Evolutionary conservation across 2,797 vertebrate genomes (phyloP).

Genomic region (Cossypha polioptera): DNA sequence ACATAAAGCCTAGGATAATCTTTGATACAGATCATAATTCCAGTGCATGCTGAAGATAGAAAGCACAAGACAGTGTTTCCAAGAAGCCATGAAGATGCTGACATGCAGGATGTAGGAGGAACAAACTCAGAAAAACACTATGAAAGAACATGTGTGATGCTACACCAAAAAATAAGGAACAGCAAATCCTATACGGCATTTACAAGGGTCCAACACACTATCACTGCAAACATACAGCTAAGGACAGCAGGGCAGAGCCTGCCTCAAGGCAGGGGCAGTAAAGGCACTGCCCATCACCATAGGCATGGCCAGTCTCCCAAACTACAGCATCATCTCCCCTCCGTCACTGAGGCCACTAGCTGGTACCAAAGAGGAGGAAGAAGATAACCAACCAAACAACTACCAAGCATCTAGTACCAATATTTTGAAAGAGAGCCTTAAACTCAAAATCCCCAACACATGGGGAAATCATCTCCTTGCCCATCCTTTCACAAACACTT

Average conservation of each 20-base stretch:
- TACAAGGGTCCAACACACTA: not conserved
- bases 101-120: not conserved
- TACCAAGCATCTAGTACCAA: not conserved
- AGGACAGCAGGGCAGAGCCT: not conserved
- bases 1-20: not conserved
- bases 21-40: not conserved
- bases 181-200: not conserved
- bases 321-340: not conserved
- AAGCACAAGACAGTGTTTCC: not conserved
- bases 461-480: not conserved
- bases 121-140: not conserved
- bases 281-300: not conserved
- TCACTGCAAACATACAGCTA: not conserved
- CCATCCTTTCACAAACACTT: not conserved
- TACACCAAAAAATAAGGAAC: not conserved
- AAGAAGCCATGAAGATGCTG: not conserved
- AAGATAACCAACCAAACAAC: conserved; percentile 1
- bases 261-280: not conserved
- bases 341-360: not conserved
- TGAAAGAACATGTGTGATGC: not conserved
- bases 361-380: not conserved
- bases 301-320: not conserved
- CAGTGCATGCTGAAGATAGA: not conserved
- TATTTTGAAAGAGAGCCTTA: not conserved
- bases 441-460: not conserved